Conservation (phyloP, 2,113 vertebrate species). For the Heterotilapia buettikoferi region DNA sequence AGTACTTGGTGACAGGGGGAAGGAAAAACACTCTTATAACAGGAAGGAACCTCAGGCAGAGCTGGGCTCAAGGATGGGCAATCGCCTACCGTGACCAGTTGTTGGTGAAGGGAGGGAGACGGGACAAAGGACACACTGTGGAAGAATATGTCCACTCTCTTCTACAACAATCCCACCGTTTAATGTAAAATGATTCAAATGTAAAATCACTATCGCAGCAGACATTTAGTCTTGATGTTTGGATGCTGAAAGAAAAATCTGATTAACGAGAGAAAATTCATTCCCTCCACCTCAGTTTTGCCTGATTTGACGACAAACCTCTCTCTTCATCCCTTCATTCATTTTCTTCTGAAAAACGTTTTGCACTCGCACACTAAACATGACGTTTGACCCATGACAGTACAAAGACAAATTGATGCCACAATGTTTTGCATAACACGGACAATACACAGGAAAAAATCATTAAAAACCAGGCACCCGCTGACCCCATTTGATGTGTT, state of each 20-base stretch:
- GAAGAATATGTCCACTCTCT: background rate
- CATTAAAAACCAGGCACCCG: background rate
- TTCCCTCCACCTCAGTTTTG: background rate
- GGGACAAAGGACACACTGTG: background rate
- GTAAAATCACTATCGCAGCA: background rate
- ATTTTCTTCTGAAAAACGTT: background rate
- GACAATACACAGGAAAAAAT: background rate
- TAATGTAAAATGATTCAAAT: background rate
- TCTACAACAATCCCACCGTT: background rate
- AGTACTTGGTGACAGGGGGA: accelerated
- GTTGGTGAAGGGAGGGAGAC: background rate
- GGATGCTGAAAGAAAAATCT: background rate
- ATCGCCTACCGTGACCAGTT: background rate
- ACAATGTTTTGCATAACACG: background rate
- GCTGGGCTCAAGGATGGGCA: background rate
- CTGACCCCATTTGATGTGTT: background rate
- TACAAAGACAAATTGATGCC: background rate
- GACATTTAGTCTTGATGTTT: background rate
- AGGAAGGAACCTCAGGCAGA: background rate
- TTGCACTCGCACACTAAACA: accelerated
- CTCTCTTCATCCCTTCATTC: background rate
- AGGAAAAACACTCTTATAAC: background rate
- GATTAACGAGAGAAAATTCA: background rate
- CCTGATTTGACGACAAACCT: background rate
- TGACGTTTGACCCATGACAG: background rate